A percentile compares a stretch with the other conserved stretches of the same genome.
Evolutionary conservation across 1,140 invertebrate genomes (phyloP).

Genomic region (Pseudachorutes palmiensis): DNA sequence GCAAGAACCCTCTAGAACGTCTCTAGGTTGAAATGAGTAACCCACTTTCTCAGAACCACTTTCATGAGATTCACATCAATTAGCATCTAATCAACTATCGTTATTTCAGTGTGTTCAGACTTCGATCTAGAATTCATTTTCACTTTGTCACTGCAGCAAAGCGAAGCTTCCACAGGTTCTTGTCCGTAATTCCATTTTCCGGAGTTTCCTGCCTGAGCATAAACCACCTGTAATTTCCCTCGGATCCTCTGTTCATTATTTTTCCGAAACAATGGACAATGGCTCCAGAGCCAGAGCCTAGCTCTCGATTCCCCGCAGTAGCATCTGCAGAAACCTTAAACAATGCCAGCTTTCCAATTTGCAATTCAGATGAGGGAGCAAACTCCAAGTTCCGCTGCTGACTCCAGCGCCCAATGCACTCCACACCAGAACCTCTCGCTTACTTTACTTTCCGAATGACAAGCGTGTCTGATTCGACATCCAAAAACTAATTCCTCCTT

Average conservation of each 20-base stretch:
- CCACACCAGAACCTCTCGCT: neutral
- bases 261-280: constrained; percentile 2
- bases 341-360: neutral
- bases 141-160: no score
- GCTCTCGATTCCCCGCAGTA: neutral
- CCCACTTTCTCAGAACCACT: neutral
- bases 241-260: neutral
- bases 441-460: constrained; percentile 5
- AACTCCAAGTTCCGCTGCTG: neutral
- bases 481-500: neutral
- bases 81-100: neutral
- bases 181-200: neutral
- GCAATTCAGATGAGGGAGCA: constrained; percentile 6
- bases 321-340: constrained; percentile 11
- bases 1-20: no score
- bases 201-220: constrained; percentile 1
- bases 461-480: neutral
- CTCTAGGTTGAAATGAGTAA: no score
- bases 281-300: neutral
- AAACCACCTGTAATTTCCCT: constrained; percentile 13
- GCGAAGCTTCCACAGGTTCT: neutral
- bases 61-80: neutral
- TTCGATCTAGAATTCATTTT: neutral
- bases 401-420: neutral
- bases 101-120: no score